These are phyloP conservation scores for Hapalemur alaotrensis DNA, from an alignment of 2,797 vertebrate genomes.

Conservation along the genomic window DNA sequence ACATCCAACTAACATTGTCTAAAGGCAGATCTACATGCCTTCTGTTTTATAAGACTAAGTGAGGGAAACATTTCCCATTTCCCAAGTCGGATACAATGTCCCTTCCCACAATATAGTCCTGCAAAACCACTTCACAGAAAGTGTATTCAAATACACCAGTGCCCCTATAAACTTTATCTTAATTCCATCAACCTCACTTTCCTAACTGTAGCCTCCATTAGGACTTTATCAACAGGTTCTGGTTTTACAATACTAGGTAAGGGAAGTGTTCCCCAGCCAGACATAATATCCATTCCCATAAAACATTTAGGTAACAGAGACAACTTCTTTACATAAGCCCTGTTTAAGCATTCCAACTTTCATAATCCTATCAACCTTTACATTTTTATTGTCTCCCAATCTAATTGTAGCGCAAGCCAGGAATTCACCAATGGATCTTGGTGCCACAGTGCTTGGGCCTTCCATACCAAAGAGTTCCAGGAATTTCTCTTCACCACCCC, in stretches of 20 bases:
- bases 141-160: neutral
- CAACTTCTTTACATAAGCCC: neutral
- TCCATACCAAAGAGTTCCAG: neutral
- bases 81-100: neutral
- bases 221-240: neutral
- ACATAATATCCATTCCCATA: neutral
- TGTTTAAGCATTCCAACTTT: neutral
- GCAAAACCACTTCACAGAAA: neutral
- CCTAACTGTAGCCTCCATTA: neutral
- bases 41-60: neutral
- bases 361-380: neutral
- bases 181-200: neutral
- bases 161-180: neutral
- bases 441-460: neutral
- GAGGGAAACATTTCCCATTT: neutral
- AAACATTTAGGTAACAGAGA: neutral
- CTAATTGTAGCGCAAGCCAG: neutral
- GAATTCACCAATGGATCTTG: neutral
- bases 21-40: neutral
- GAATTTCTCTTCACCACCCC: neutral
- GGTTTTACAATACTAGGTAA: neutral
- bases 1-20: neutral
- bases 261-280: neutral
- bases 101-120: neutral
- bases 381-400: neutral